Conservation (phyloP, 2,113 vertebrate species). For the Lucifuga dentata region DNA sequence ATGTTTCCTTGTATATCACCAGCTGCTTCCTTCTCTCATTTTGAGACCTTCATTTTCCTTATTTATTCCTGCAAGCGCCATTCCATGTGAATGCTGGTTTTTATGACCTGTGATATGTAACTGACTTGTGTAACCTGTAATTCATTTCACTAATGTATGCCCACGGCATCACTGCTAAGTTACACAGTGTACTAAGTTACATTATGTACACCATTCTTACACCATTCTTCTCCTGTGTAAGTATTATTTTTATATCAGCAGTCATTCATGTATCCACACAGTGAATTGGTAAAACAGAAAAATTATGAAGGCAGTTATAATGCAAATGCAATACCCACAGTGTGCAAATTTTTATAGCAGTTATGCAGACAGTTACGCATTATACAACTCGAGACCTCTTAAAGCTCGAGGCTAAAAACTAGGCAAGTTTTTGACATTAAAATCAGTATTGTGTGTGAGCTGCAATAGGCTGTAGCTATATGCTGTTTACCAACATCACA, state of each 20-base stretch:
- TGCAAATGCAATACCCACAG: conserved; percentile 17
- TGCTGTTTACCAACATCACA: conserved; percentile 5
- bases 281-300: conserved; percentile 13
- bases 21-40: conserved; percentile 63
- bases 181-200: conserved; percentile 38
- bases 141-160: conserved; percentile 29
- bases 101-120: conserved; percentile 37
- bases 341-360: conserved; percentile 15
- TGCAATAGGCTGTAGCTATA: neutral
- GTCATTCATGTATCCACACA: conserved; percentile 3
- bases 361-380: conserved; percentile 19
- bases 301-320: conserved; percentile 16
- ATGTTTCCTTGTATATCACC: conserved; percentile 57
- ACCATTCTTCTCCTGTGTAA: no score
- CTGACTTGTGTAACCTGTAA: conserved; percentile 45
- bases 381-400: conserved; percentile 2
- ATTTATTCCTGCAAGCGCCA: conserved; percentile 15
- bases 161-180: conserved; percentile 14
- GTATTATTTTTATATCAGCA: conserved; percentile 27
- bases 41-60: conserved; percentile 29
- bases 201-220: no score
- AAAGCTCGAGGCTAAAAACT: conserved; percentile 5
- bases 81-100: conserved; percentile 26
- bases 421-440: neutral
- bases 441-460: neutral